A percentile compares a stretch with the other conserved stretches of the same genome.
phyloP scores from a whole-genome alignment of 64 coral and sea anemone genomes.

The Porites australiensis region DNA sequence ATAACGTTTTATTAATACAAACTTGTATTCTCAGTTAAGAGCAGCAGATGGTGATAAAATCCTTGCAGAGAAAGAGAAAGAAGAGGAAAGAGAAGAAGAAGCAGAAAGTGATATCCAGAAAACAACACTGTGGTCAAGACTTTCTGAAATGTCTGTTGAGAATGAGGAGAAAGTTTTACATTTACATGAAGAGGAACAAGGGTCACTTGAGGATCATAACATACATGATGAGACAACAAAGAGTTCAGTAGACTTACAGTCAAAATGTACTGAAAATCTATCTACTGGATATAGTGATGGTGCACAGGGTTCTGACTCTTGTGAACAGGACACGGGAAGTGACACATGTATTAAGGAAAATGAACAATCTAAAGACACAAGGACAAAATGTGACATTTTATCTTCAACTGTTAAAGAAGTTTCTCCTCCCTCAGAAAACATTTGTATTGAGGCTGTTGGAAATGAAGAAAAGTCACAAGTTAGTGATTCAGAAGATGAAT shows the following conservation, averaged over 20 bases:
- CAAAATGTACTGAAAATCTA: background rate
- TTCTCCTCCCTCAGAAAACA: background rate
- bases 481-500: background rate
- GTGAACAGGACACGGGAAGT: background rate
- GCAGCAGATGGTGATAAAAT: background rate
- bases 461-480: background rate
- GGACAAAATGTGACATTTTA: background rate
- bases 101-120: background rate
- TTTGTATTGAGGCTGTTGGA: background rate
- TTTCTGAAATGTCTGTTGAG: constrained; percentile 63
- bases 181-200: constrained; percentile 1
- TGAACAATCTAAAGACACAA: background rate
- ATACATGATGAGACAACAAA: background rate
- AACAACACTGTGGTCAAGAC: constrained; percentile 35
- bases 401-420: background rate
- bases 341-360: background rate
- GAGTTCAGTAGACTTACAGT: background rate
- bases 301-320: background rate
- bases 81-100: background rate
- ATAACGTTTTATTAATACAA: background rate
- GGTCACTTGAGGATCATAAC: background rate
- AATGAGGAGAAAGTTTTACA: background rate
- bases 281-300: background rate
- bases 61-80: background rate
- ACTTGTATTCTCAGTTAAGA: background rate